A percentile compares a stretch with the other conserved stretches of the same genome.
Conservation (phyloP, 1,140 invertebrate genomes). For the Magallana ariakensis region DNA sequence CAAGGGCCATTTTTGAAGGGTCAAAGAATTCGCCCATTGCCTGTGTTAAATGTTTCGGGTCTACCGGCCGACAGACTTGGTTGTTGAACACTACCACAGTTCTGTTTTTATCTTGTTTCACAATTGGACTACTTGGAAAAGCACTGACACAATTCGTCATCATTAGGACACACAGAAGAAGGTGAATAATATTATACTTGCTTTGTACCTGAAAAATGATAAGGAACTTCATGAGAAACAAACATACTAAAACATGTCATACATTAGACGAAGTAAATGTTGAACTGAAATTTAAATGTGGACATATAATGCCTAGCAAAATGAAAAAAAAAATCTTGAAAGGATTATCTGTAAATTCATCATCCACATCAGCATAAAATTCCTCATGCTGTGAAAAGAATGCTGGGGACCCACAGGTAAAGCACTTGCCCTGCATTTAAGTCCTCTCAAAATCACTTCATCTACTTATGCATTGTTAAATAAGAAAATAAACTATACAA, state of each 20-base stretch:
- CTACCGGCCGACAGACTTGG: conserved; percentile 60
- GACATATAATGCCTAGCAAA: not conserved
- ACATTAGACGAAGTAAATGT: not conserved
- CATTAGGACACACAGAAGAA: conserved; percentile 54
- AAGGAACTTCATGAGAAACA: conserved; percentile 4
- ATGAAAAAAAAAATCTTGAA: not conserved
- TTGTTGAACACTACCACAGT: conserved; percentile 59
- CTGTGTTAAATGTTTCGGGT: conserved; percentile 57
- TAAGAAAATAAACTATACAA: conserved; percentile 44
- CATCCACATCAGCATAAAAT: conserved; percentile 28
- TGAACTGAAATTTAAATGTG: not conserved
- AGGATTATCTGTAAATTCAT: not conserved
- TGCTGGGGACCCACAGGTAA: conserved; percentile 9
- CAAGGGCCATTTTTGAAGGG: conserved; percentile 59
- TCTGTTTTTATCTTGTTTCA: conserved; percentile 45
- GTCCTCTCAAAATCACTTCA: conserved; percentile 34
- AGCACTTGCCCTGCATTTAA: conserved; percentile 23
- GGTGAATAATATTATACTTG: conserved; percentile 30
- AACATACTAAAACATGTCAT: not conserved
- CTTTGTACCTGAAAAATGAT: conserved; percentile 45
- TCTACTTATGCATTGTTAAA: conserved; percentile 39
- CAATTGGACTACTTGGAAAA: conserved; percentile 47
- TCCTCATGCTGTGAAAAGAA: conserved; percentile 3
- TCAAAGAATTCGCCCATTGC: conserved; percentile 61
- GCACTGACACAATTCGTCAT: conserved; percentile 53